Percentiles rank a stretch among this genome's conserved stretches.
Conservation (phyloP, 1,140 invertebrate genomes). For the Odontomachus brunneus region DNA sequence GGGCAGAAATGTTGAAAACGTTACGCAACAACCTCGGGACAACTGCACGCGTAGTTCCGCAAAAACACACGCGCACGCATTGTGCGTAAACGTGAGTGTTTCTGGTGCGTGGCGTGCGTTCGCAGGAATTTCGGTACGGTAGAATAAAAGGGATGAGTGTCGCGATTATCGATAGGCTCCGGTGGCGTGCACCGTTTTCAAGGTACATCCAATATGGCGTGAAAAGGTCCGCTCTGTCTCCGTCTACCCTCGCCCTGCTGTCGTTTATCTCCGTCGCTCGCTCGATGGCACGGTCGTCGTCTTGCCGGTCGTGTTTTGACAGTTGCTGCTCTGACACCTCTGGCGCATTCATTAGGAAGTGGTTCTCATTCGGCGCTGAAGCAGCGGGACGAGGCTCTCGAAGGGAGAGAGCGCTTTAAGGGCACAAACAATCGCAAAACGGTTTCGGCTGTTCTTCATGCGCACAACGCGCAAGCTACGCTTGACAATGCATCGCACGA, state of each 20-base stretch:
- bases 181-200: conserved; percentile 75
- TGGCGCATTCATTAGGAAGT: conserved; percentile 84
- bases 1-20: conserved; percentile 48
- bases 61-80: no score
- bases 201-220: conserved; percentile 77
- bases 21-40: conserved; percentile 63
- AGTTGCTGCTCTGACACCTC: conserved; percentile 86
- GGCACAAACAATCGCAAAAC: neutral
- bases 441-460: neutral
- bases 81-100: conserved; percentile 24
- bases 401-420: neutral
- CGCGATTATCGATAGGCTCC: conserved; percentile 82
- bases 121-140: conserved; percentile 67
- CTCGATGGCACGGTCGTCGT: conserved; percentile 64
- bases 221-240: conserved; percentile 75
- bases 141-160: conserved; percentile 76
- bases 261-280: conserved; percentile 63
- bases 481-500: neutral
- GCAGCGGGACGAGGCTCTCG: neutral
- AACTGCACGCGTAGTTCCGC: conserved; percentile 27
- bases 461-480: neutral
- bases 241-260: conserved; percentile 47
- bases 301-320: conserved; percentile 84
- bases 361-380: conserved; percentile 79
- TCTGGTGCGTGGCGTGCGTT: conserved; percentile 45